Evolutionary conservation across 2,888 invertebrate species (phyloP).

Genomic region (Drosophila austrosaltans): DNA sequence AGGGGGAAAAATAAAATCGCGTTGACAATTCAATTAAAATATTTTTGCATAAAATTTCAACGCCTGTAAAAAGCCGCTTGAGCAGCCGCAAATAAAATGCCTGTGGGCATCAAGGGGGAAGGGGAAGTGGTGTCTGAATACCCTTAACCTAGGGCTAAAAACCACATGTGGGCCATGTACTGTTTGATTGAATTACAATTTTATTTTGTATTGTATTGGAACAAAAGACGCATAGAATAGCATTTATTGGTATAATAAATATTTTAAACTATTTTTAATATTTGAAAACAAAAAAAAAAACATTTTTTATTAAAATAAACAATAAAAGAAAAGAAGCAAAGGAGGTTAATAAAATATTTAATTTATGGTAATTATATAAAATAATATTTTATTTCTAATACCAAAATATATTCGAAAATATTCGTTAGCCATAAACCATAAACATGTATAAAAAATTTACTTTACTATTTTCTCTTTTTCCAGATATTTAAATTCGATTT

Average conservation of each 20-base stretch:
- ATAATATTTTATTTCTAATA: too few relatives aligned
- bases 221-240: neutral
- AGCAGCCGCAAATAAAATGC: slow-evolving; percentile 59
- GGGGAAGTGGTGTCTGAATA: neutral
- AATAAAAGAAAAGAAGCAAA: too few relatives aligned
- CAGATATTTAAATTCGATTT: neutral
- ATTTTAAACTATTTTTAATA: too few relatives aligned
- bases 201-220: slow-evolving; percentile 26
- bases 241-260: too few relatives aligned
- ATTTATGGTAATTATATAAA: too few relatives aligned
- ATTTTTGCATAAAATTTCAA: slow-evolving; percentile 68
- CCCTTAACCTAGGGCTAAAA: slow-evolving; percentile 25
- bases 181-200: slow-evolving; percentile 61
- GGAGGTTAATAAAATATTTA: too few relatives aligned
- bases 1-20: slow-evolving; percentile 53
- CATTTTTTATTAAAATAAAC: too few relatives aligned
- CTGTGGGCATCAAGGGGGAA: neutral
- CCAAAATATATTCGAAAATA: too few relatives aligned
- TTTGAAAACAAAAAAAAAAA: too few relatives aligned
- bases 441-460: neutral
- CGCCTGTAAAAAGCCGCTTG: slow-evolving; percentile 61
- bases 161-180: slow-evolving; percentile 30
- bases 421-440: neutral
- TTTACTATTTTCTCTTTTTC: neutral
- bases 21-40: slow-evolving; percentile 78